Conservation (phyloP, 2,113 vertebrate genomes). For the Saimiri boliviensis region DNA sequence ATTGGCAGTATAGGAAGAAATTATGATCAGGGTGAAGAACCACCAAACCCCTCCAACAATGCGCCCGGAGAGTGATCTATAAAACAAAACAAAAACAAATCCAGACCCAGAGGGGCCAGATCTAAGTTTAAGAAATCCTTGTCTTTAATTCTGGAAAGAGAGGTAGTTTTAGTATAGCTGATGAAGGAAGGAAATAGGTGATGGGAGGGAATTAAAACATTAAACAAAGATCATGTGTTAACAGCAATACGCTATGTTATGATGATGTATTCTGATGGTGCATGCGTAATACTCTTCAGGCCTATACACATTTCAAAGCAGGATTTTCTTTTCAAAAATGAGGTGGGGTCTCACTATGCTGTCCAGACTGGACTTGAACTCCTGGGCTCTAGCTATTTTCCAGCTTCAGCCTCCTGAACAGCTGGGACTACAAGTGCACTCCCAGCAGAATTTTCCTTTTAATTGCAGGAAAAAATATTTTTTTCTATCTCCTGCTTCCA, state of each 20-base stretch:
- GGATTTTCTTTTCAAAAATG: not conserved
- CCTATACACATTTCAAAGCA: not conserved
- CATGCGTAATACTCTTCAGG: constrained; percentile 2
- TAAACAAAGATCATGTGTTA: constrained; percentile 9
- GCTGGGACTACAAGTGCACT: not conserved
- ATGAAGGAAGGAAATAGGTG: not conserved
- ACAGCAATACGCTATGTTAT: not conserved
- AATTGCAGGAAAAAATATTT: not conserved
- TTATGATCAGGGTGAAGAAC: constrained; percentile 99
- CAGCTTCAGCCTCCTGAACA: not conserved
- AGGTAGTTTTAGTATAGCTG: constrained; percentile 24
- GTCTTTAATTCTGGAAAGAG: constrained; percentile 35
- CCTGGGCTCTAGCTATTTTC: not conserved
- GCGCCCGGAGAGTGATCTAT: constrained; percentile 97
- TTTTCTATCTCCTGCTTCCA: not conserved
- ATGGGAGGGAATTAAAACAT: constrained; percentile 41
- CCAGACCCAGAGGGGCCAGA: constrained; percentile 56
- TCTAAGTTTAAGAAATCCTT: constrained; percentile 45
- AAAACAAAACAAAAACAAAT: constrained; percentile 81
- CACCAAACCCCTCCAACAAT: constrained; percentile 99
- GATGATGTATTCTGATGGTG: not conserved
- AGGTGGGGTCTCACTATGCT: not conserved
- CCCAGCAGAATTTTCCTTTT: not conserved
- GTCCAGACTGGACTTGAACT: not conserved
- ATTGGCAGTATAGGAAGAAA: constrained; percentile 99